These are phyloP conservation scores for Menidia menidia DNA, from an alignment of 2,797 vertebrate species.

Conservation along the genomic window DNA sequence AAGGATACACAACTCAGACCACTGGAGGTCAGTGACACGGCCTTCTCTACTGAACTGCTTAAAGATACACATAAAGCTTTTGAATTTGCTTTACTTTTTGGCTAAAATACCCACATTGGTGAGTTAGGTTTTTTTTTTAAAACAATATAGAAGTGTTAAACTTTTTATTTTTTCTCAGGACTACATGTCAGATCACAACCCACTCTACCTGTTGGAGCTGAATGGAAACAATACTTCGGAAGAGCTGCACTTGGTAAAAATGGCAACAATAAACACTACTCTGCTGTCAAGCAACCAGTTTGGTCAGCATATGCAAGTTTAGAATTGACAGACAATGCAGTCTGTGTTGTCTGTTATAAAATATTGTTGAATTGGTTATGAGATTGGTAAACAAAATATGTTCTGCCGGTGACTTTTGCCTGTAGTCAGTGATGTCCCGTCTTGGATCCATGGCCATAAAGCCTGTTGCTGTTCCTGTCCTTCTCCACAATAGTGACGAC, in stretches of 20 bases:
- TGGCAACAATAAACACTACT: not conserved
- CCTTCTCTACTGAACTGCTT: not conserved
- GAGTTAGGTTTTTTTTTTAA: no score
- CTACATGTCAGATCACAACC: slow-evolving; percentile 86
- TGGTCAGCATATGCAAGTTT: not conserved
- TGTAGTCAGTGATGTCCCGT: slow-evolving; percentile 83
- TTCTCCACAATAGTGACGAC: slow-evolving; percentile 81
- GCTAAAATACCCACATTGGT: no score
- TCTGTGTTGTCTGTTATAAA: not conserved
- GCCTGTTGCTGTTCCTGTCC: slow-evolving; percentile 82
- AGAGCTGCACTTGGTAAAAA: slow-evolving; percentile 83
- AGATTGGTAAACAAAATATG: no score
- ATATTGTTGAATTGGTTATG: no score
- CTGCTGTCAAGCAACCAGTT: not conserved
- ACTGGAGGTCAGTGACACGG: slow-evolving; percentile 84
- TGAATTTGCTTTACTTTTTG: not conserved
- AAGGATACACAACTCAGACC: slow-evolving; percentile 85
- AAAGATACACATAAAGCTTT: not conserved
- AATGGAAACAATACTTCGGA: slow-evolving; percentile 88
- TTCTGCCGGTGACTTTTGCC: not conserved
- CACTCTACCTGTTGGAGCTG: slow-evolving; percentile 87
- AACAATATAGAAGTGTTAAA: no score
- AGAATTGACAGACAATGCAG: not conserved
- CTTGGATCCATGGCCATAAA: slow-evolving; percentile 88
- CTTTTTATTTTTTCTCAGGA: slow-evolving; percentile 75